A percentile compares a stretch with the other conserved stretches of the same genome.
Conservation (phyloP, 2,888 invertebrate species). For the Ophioninae sp. region DNA sequence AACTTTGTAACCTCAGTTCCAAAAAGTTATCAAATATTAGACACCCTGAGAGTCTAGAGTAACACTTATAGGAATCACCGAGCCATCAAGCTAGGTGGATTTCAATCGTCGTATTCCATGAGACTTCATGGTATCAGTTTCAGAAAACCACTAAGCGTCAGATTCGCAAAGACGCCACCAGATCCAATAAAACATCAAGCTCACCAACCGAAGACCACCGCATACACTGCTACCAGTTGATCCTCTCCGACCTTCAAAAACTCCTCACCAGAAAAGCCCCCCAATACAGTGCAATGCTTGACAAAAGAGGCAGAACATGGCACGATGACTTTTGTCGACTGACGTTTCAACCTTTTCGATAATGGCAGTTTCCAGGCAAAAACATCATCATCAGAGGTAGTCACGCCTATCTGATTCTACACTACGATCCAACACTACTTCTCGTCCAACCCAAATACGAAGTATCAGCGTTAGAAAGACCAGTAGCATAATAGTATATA, state of each 20-base stretch:
- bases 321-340: background rate
- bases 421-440: conserved; percentile 55
- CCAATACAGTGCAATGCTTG: background rate
- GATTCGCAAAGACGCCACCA: background rate
- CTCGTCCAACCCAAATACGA: conserved; percentile 34
- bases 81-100: no score
- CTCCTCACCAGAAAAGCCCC: background rate
- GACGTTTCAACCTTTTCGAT: conserved; percentile 32
- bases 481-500: conserved; percentile 11
- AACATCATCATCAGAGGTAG: conserved; percentile 3
- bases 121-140: background rate
- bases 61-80: no score
- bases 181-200: background rate
- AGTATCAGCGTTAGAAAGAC: conserved; percentile 25
- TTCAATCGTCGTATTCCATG: no score
- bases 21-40: no score
- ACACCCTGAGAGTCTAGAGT: no score
- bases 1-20: no score
- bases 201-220: background rate
- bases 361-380: conserved; percentile 11
- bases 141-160: background rate
- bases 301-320: background rate
- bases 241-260: background rate
- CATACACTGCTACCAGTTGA: background rate
- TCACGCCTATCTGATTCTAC: conserved; percentile 34